Base-by-base conservation (phyloP, 2,888 invertebrate genomes). In the Sylvicola fuscatus region DNA sequence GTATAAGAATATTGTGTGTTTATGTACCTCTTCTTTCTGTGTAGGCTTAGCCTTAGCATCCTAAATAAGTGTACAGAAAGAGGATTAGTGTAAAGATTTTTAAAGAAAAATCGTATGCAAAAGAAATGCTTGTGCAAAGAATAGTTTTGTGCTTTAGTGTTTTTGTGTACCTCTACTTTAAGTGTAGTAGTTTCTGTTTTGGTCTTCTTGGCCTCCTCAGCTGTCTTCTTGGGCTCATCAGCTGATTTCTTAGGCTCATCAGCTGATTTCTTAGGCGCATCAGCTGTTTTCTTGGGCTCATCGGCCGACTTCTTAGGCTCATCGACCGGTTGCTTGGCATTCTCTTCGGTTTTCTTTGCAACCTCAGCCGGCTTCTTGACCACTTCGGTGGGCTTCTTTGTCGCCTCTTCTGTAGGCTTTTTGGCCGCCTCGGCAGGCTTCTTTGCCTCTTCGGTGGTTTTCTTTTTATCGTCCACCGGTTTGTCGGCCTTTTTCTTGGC, bases 321-420 rank as follows among this genome's bases (percentile, higher is more conserved):
- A 38, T 46, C 49, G 21, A 8, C 8, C 5, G 21, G 21, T 8
- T 21, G 4, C 21, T 21, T 21, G 4, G 21, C 52, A 4, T 21
- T 21, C 21, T 21, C 21, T 44, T 58, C 57, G 44, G 52, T 56
- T 52, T 61, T 60, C 42, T 58, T 52, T 46, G 57, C 52, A 42
- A 59, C 60, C 44, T 52, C 49, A 21, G 5, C 21, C 4, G 21
- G 21, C 39, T 53, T 48, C 50, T 56, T 61, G 59, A 55, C 62
- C 42, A 57, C 61, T 60, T 64, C 60, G 61, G 63, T 60, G n/a
- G 53, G 41, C 40, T 56, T 4, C 8, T 21, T 53, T 37, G 53
- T 51, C 33, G 46, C 34, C 38, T 65, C 62, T 2, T 62, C 54
- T 39, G 62, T 62, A 39, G 64, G 64, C 49, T 49, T 49, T 41